phyloP scores from a whole-genome alignment of 2,797 vertebrate species.

The Leptoclinus maculatus region DNA sequence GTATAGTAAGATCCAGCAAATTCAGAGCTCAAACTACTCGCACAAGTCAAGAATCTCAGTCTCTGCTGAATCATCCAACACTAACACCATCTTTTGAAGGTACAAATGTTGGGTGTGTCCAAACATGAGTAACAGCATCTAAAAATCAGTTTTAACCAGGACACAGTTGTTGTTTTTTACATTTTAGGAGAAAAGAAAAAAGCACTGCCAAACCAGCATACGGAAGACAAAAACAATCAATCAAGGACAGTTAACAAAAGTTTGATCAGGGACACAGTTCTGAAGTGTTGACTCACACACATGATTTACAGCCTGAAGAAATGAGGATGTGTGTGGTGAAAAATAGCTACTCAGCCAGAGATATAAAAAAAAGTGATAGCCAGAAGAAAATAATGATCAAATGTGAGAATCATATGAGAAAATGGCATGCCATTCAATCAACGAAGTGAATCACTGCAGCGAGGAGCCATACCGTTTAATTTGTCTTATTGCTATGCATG shows the following conservation, averaged over 20 bases:
- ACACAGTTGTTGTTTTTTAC: not conserved
- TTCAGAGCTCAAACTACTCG: not conserved
- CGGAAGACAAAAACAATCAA: not conserved
- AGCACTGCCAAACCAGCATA: not conserved
- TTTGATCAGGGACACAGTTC: not conserved
- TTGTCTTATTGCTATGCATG: constrained; percentile 49
- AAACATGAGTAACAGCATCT: not conserved
- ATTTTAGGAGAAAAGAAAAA: not conserved
- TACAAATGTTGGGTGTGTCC: not conserved
- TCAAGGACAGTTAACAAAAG: not conserved
- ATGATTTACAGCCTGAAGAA: not conserved
- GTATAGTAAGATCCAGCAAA: not conserved
- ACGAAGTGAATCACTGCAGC: constrained; percentile 22
- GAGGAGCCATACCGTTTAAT: constrained; percentile 33
- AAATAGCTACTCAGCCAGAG: not conserved
- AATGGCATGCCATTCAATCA: constrained; percentile 17
- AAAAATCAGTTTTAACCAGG: not conserved
- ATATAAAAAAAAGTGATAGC: not conserved
- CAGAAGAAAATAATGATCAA: not conserved
- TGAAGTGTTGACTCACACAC: constrained; percentile 1
- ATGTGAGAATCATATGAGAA: constrained; percentile 27
- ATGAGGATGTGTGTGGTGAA: not conserved
- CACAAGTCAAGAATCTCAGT: not conserved
- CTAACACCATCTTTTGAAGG: not conserved
- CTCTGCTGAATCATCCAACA: not conserved